These are phyloP conservation scores for Nezara viridula DNA, from an alignment of 2,888 invertebrate genomes.

Conservation along the genomic window DNA sequence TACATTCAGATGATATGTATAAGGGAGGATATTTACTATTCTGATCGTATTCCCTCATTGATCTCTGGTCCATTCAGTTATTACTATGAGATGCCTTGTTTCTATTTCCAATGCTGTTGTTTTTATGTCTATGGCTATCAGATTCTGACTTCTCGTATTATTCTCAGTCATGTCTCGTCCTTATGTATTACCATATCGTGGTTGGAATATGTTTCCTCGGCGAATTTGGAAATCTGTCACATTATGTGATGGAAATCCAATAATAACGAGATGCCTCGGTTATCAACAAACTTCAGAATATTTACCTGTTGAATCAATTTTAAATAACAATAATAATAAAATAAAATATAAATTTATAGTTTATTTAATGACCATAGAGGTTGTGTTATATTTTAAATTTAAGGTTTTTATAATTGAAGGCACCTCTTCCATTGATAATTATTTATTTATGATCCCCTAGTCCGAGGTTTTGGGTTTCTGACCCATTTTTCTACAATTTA, in stretches of 20 bases:
- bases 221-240: background rate
- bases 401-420: no score
- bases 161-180: background rate
- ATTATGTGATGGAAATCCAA: background rate
- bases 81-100: background rate
- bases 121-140: background rate
- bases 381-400: no score
- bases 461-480: no score
- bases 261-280: background rate
- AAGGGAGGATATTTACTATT: background rate
- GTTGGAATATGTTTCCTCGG: background rate
- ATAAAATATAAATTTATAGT: no score
- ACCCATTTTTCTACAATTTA: no score
- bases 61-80: slow-evolving; percentile 16
- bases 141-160: background rate
- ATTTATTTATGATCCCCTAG: no score
- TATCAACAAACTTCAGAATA: background rate
- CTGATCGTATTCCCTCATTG: background rate
- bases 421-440: no score
- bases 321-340: background rate
- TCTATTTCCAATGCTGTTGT: background rate
- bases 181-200: background rate
- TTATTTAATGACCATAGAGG: no score
- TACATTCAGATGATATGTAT: slow-evolving; percentile 23
- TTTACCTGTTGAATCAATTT: background rate